These are phyloP conservation scores for Diachrysia chrysitis DNA, from an alignment of 2,888 invertebrate species.

Conservation along the genomic window DNA sequence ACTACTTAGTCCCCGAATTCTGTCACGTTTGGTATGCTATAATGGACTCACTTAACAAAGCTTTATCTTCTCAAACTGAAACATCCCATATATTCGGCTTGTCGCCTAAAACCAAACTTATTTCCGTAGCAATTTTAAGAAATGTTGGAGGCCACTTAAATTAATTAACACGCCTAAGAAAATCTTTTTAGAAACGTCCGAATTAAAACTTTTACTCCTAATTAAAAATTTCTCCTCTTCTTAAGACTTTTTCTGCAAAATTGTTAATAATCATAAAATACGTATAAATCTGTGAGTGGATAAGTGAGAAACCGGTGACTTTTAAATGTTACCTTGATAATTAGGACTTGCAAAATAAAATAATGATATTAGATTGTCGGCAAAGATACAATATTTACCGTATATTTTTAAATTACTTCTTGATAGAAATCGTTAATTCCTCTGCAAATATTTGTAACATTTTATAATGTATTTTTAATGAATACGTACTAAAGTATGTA, in stretches of 20 bases:
- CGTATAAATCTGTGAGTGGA: neutral
- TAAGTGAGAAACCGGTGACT: slow-evolving; percentile 1
- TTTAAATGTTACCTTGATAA: slow-evolving; percentile 1
- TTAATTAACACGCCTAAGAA: slow-evolving; percentile 34
- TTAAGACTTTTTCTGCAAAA: neutral
- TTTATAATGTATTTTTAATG: too few species aligned
- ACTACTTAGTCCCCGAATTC: slow-evolving; percentile 27
- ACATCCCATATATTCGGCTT: slow-evolving; percentile 36
- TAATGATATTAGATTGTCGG: neutral
- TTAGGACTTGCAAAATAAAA: slow-evolving; percentile 4
- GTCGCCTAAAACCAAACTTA: slow-evolving; percentile 35
- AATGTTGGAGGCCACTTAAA: slow-evolving; percentile 29
- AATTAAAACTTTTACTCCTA: slow-evolving; percentile 5
- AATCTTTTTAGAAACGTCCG: slow-evolving; percentile 17
- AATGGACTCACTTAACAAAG: slow-evolving; percentile 9
- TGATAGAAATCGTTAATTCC: neutral
- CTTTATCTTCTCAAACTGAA: slow-evolving; percentile 42
- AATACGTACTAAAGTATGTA: too few species aligned
- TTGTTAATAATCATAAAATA: neutral
- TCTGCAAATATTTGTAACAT: neutral
- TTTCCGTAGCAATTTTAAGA: slow-evolving; percentile 31
- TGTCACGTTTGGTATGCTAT: slow-evolving; percentile 47
- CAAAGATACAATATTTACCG: neutral
- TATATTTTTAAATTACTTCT: neutral
- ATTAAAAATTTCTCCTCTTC: slow-evolving; percentile 24